These are phyloP conservation scores for Lasioglossum baleicum DNA, from an alignment of 1,140 invertebrate genomes.

Conservation along the genomic window DNA sequence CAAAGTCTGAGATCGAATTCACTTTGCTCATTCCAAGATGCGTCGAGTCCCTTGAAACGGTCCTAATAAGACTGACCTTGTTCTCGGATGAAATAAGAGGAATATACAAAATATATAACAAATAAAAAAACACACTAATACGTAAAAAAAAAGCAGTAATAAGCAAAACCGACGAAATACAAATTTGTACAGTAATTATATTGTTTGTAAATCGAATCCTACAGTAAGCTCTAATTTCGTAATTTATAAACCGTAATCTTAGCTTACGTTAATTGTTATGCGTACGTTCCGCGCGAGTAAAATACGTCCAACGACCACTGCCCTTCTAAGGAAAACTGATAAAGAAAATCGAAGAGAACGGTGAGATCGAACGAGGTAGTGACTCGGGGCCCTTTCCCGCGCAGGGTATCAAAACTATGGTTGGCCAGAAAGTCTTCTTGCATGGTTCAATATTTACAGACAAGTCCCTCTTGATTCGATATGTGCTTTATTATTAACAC, in stretches of 20 bases:
- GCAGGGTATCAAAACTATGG: background rate
- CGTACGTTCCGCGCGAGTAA: conserved; percentile 41
- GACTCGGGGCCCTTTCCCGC: conserved; percentile 3
- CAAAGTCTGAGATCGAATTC: conserved; percentile 26
- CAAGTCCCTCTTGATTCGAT: too few relatives aligned
- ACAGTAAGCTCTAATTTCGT: conserved; percentile 32
- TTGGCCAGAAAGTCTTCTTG: too few relatives aligned
- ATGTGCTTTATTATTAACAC: too few relatives aligned
- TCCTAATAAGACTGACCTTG: conserved; percentile 46
- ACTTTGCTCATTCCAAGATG: conserved; percentile 39
- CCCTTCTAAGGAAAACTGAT: conserved; percentile 31
- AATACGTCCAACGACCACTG: conserved; percentile 63
- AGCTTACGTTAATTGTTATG: conserved; percentile 37
- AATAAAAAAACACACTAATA: background rate
- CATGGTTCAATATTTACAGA: too few relatives aligned
- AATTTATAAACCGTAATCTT: conserved; percentile 20
- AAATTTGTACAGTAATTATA: conserved; percentile 16
- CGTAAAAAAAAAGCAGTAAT: background rate
- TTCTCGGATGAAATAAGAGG: conserved; percentile 7
- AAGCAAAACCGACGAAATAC: background rate
- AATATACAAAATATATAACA: too few relatives aligned
- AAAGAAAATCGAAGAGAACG: conserved; percentile 1
- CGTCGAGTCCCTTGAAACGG: conserved; percentile 29
- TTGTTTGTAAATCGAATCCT: conserved; percentile 16
- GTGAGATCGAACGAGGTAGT: background rate